These are phyloP conservation scores for Momotus momota DNA, from an alignment of 2,797 vertebrate species.

Conservation along the genomic window DNA sequence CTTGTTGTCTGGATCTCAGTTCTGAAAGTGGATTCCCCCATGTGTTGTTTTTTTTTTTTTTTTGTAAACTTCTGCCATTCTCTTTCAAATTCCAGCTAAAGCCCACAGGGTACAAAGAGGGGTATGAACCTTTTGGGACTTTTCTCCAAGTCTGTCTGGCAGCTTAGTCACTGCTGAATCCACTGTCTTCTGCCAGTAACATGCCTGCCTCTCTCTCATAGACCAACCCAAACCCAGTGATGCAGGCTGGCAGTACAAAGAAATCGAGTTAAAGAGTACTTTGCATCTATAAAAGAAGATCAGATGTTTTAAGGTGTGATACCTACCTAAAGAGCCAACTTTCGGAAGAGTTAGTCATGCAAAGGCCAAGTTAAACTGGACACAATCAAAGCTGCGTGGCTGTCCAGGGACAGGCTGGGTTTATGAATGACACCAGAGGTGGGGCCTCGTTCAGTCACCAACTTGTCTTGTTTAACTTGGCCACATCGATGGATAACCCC, in stretches of 20 bases:
- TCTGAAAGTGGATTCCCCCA: accelerated
- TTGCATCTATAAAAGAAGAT: not conserved
- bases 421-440: constrained; percentile 32
- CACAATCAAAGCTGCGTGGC: not conserved
- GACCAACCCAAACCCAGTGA: not conserved
- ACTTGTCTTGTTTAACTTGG: constrained; percentile 34
- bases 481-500: not conserved
- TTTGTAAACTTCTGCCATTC: not conserved
- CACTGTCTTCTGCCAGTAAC: not conserved
- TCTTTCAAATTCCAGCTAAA: not conserved
- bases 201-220: not conserved
- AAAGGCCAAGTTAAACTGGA: constrained; percentile 25
- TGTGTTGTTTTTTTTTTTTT: not conserved
- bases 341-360: not conserved
- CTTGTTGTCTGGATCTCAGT: not conserved
- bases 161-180: not conserved
- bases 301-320: constrained; percentile 26
- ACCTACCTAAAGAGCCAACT: not conserved
- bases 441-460: not conserved
- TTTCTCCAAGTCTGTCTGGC: not conserved
- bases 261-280: not conserved
- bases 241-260: not conserved
- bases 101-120: not conserved
- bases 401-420: not conserved
- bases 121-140: not conserved